phyloP scores from a whole-genome alignment of 2,888 invertebrate genomes.

The Andrena bucephala region DNA sequence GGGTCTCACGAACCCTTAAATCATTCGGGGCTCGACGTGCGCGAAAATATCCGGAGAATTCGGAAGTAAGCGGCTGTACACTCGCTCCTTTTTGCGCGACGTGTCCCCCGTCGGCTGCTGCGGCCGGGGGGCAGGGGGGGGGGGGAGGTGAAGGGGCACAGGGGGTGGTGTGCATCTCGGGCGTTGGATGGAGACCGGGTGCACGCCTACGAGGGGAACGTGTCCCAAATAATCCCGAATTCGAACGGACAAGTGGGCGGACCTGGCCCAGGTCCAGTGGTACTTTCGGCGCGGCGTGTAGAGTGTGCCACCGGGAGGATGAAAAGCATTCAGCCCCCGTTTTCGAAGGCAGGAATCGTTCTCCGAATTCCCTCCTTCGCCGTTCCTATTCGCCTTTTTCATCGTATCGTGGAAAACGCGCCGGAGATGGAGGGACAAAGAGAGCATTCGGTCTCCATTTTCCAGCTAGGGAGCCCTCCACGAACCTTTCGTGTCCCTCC shows the following conservation, averaged over 20 bases:
- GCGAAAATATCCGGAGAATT: conserved; percentile 79
- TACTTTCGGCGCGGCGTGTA: conserved; percentile 76
- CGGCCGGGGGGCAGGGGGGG: background rate
- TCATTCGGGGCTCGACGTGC: conserved; percentile 75
- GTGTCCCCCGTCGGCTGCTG: background rate
- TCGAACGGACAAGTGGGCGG: conserved; percentile 81
- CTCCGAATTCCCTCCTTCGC: conserved; percentile 56
- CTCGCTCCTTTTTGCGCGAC: conserved; percentile 56
- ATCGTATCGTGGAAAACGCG: conserved; percentile 40
- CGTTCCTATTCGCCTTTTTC: conserved; percentile 43
- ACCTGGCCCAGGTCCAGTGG: conserved; percentile 80
- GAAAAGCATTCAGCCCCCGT: conserved; percentile 76
- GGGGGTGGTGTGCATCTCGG: conserved; percentile 38
- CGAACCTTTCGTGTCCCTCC: background rate
- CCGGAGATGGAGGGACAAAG: conserved; percentile 65
- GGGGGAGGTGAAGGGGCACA: background rate
- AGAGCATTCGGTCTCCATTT: conserved; percentile 65
- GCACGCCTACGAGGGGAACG: conserved; percentile 76
- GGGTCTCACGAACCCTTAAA: conserved; percentile 67
- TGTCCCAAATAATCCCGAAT: conserved; percentile 80
- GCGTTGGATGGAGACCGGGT: conserved; percentile 66
- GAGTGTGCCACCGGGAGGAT: conserved; percentile 71
- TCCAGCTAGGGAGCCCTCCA: conserved; percentile 15
- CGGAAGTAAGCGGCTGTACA: conserved; percentile 75
- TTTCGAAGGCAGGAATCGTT: conserved; percentile 65